Evolutionary conservation across 1,140 invertebrate species (phyloP).

Genomic region (Drosophila sucinea): DNA sequence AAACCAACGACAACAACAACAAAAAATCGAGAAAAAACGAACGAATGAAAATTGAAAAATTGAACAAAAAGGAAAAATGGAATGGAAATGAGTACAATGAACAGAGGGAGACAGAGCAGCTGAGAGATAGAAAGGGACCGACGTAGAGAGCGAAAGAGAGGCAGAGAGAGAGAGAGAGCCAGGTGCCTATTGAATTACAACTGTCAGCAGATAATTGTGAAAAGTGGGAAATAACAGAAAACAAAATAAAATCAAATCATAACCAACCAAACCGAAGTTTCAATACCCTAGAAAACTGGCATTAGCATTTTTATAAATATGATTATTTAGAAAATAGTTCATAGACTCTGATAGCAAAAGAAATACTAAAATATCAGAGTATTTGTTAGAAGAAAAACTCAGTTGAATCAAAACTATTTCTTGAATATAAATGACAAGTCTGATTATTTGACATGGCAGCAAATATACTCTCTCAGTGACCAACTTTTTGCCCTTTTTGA

Average conservation of each 20-base stretch:
- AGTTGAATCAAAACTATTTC: too few species aligned
- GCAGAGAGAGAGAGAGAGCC: constrained; percentile 1
- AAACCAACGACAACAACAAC: constrained; percentile 9
- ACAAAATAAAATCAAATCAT: not conserved
- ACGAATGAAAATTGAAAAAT: constrained; percentile 46
- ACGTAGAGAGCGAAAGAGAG: constrained; percentile 3
- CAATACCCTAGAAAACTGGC: not conserved
- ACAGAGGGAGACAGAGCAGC: constrained; percentile 9
- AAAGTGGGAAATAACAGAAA: not conserved
- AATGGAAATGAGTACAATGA: constrained; percentile 55
- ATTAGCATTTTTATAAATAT: too few species aligned
- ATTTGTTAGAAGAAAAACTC: too few species aligned
- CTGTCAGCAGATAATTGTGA: constrained; percentile 18
- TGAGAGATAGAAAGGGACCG: constrained; percentile 22
- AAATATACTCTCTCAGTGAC: too few species aligned
- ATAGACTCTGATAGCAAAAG: too few species aligned
- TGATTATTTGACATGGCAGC: too few species aligned
- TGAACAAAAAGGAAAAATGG: constrained; percentile 47
- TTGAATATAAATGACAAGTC: too few species aligned
- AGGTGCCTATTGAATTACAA: constrained; percentile 38
- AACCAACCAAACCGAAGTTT: not conserved
- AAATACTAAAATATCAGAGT: too few species aligned
- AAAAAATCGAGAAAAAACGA: constrained; percentile 34
- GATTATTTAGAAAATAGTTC: too few species aligned
- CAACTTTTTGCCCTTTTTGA: too few species aligned